phyloP scores from a whole-genome alignment of 2,888 invertebrate genomes.

The Physocephala rufipes region DNA sequence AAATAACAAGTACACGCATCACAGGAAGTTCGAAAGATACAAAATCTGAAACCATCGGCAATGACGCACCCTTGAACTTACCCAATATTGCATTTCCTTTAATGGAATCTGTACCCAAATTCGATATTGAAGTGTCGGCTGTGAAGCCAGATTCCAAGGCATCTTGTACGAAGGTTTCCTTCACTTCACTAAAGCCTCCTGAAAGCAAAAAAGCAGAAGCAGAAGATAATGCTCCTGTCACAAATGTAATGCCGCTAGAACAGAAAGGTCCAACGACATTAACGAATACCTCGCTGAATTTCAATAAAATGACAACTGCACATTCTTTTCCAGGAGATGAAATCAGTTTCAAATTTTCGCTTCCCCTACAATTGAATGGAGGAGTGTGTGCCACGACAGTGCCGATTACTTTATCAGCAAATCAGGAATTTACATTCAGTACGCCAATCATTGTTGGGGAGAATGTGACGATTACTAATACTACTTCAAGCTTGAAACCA shows the following conservation, averaged over 20 bases:
- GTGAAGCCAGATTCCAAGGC: constrained; percentile 43
- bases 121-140: constrained; percentile 55
- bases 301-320: not conserved
- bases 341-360: constrained; percentile 65
- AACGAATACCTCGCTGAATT: not conserved
- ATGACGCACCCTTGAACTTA: constrained; percentile 67
- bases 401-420: constrained; percentile 66
- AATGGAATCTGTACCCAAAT: constrained; percentile 61
- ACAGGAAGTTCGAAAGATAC: constrained; percentile 48
- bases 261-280: not conserved
- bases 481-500: not conserved
- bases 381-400: constrained; percentile 53
- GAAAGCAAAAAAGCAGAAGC: not conserved
- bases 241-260: constrained; percentile 18
- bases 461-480: constrained; percentile 12
- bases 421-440: constrained; percentile 69
- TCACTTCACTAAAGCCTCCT: not conserved
- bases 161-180: constrained; percentile 17
- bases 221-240: not conserved
- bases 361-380: constrained; percentile 65
- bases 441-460: constrained; percentile 65
- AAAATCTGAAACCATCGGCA: constrained; percentile 44
- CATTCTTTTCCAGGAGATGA: not conserved
- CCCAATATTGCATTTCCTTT: constrained; percentile 66
- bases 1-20: constrained; percentile 43